These are phyloP conservation scores for Propithecus deckenii DNA, from an alignment of 2,797 vertebrate genomes.

Conservation along the genomic window DNA sequence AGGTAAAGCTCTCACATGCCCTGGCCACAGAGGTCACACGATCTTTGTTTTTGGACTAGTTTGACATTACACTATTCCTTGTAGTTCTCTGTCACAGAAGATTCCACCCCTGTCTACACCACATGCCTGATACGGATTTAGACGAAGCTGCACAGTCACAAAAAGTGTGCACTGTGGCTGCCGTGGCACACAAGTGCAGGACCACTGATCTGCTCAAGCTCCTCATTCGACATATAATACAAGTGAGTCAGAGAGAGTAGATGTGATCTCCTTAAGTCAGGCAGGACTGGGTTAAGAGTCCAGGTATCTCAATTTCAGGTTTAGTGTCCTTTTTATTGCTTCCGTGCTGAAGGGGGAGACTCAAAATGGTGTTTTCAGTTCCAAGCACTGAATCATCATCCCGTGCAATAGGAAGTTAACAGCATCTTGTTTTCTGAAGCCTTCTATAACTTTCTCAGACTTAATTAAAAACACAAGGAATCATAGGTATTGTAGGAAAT, in stretches of 20 bases:
- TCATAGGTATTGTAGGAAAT: background rate
- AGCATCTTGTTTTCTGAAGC: background rate
- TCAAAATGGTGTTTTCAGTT: background rate
- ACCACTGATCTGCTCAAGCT: background rate
- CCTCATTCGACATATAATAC: background rate
- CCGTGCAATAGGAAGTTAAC: background rate
- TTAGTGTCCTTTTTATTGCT: background rate
- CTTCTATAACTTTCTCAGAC: background rate
- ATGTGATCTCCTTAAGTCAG: background rate
- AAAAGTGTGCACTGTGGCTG: background rate
- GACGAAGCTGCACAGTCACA: background rate
- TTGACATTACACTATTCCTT: background rate
- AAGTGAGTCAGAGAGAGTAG: background rate
- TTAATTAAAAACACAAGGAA: constrained; percentile 1
- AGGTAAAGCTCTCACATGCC: background rate
- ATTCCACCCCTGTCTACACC: background rate
- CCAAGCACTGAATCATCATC: background rate
- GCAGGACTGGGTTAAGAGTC: background rate
- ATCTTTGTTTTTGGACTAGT: background rate
- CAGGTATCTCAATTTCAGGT: background rate
- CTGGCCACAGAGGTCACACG: background rate
- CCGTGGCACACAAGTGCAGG: background rate
- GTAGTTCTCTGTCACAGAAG: background rate
- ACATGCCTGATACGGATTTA: background rate
- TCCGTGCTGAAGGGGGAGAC: background rate